A percentile compares a stretch with the other conserved stretches of the same genome.
Conservation (phyloP, 2,888 invertebrate genomes). For the Yponomeuta cagnagella region DNA sequence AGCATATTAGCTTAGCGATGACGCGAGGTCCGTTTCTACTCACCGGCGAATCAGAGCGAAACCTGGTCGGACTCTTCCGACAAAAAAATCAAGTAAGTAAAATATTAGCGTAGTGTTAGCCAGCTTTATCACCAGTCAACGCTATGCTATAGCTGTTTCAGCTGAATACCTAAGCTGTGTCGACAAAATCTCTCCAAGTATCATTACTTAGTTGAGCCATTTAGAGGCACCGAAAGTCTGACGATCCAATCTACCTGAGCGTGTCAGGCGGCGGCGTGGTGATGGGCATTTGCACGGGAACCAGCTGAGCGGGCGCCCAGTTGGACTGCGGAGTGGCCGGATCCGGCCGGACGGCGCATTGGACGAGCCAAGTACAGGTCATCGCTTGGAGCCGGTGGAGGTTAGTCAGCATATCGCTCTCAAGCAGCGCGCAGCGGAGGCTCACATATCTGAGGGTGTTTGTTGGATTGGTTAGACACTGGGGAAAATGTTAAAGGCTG, state of each 20-base stretch:
- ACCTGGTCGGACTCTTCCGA: too few relatives aligned
- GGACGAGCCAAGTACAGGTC: conserved; percentile 89
- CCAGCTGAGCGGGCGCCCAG: conserved; percentile 78
- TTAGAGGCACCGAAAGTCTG: neutral
- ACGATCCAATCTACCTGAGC: conserved; percentile 67
- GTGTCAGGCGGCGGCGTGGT: conserved; percentile 79
- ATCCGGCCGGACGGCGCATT: conserved; percentile 79
- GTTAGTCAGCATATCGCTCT: conserved; percentile 82
- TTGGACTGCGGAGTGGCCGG: conserved; percentile 44
- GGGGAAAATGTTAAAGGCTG: neutral
- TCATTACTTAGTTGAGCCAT: too few relatives aligned
- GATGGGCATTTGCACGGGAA: conserved; percentile 79
- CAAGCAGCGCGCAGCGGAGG: conserved; percentile 84
- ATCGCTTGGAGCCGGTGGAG: conserved; percentile 86
- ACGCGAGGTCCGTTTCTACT: too few relatives aligned
- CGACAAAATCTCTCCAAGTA: too few relatives aligned
- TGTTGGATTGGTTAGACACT: neutral
- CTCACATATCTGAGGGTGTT: conserved; percentile 77
- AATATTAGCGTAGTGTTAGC: too few relatives aligned
- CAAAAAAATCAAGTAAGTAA: too few relatives aligned
- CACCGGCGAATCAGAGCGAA: too few relatives aligned
- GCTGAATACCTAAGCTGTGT: too few relatives aligned
- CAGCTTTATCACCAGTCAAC: too few relatives aligned
- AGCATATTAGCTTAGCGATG: too few relatives aligned
- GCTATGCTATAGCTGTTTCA: too few relatives aligned